A percentile compares a stretch with the other conserved stretches of the same genome.
phyloP scores from a whole-genome alignment of 2,797 vertebrate genomes.

The Sciurus carolinensis region DNA sequence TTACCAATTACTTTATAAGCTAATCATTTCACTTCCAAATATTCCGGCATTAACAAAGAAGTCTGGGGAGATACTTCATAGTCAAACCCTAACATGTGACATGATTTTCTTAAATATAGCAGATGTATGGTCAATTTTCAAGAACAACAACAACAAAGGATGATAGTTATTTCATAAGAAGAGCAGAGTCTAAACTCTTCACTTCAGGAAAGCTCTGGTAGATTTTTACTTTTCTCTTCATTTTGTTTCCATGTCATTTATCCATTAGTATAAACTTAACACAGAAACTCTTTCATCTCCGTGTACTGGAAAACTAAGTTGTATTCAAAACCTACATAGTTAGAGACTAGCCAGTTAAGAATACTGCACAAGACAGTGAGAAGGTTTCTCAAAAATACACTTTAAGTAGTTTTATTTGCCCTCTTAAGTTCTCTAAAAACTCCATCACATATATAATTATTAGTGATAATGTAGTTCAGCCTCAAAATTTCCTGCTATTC shows the following conservation, averaged over 20 bases:
- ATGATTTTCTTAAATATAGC: neutral
- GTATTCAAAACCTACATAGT: neutral
- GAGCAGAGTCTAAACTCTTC: neutral
- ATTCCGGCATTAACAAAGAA: no score
- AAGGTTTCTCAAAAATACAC: neutral
- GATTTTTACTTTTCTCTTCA: neutral
- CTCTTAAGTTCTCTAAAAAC: neutral
- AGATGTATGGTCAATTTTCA: neutral
- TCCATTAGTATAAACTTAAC: neutral
- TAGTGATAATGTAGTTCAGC: neutral
- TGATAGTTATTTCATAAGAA: neutral
- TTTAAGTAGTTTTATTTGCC: neutral
- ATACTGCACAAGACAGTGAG: neutral
- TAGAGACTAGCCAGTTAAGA: neutral
- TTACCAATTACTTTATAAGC: no score
- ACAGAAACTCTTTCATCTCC: neutral
- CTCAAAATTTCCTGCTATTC: neutral
- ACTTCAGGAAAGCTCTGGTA: neutral
- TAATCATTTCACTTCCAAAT: no score
- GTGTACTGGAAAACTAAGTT: neutral
- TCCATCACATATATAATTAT: neutral
- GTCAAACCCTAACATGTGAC: neutral
- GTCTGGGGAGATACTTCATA: no score
- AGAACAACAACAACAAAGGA: neutral
- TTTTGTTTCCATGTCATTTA: neutral